These are phyloP conservation scores for Sturnira hondurensis DNA, from an alignment of 2,113 vertebrate species.

Conservation along the genomic window DNA sequence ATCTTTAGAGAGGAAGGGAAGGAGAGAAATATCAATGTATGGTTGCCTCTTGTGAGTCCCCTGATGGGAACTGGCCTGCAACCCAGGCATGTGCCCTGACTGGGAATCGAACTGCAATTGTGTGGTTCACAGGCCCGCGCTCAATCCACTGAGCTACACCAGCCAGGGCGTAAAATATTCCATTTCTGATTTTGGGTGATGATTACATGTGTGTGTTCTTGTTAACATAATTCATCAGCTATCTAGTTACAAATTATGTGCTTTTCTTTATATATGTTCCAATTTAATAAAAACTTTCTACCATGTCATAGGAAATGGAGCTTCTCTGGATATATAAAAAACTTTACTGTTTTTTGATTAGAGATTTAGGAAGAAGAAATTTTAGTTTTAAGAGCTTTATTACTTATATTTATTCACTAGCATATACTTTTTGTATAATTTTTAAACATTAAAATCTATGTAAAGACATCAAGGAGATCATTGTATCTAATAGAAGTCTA, in stretches of 20 bases:
- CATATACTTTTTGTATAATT: neutral
- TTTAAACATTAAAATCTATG: neutral
- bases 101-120: too few relatives aligned
- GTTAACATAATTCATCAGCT: neutral
- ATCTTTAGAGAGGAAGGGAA: too few relatives aligned
- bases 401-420: neutral
- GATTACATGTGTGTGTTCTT: neutral
- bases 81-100: too few relatives aligned
- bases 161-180: neutral
- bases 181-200: neutral
- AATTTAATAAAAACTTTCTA: conserved; percentile 30
- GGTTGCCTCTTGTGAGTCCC: too few relatives aligned
- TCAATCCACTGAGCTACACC: too few relatives aligned
- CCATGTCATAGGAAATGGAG: neutral
- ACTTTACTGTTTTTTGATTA: neutral
- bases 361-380: neutral
- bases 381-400: neutral
- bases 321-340: neutral
- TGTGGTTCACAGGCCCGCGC: too few relatives aligned
- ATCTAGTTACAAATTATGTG: neutral
- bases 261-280: neutral
- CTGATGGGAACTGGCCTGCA: too few relatives aligned
- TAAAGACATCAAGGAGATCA: neutral
- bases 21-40: too few relatives aligned
- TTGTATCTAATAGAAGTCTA: neutral